phyloP scores from a whole-genome alignment of 2,797 vertebrate genomes.

The Enteromius treurensis region DNA sequence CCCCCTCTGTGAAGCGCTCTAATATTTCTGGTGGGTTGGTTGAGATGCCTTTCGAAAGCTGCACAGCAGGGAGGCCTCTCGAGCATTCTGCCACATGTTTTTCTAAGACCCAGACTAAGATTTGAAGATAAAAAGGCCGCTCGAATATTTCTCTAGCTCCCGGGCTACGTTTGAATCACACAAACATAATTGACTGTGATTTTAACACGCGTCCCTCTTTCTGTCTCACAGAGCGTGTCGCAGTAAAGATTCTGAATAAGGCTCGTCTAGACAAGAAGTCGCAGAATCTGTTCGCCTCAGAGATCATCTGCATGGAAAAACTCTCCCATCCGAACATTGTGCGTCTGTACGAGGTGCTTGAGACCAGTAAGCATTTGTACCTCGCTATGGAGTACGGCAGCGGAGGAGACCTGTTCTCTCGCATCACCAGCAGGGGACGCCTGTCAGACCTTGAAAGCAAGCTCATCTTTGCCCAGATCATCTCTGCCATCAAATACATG shows the following conservation, averaged over 20 bases:
- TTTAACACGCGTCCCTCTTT: not conserved
- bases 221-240: constrained; percentile 75
- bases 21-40: constrained; percentile 39
- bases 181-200: not conserved
- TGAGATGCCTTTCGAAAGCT: constrained; percentile 42
- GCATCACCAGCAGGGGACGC: constrained; percentile 76
- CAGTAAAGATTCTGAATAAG: constrained; percentile 81
- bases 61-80: constrained; percentile 9
- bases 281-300: constrained; percentile 64
- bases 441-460: constrained; percentile 77
- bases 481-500: constrained; percentile 82
- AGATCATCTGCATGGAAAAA: constrained; percentile 81
- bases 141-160: not conserved
- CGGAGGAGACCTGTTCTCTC: constrained; percentile 79
- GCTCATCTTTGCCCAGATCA: constrained; percentile 77
- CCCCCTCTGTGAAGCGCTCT: constrained; percentile 49
- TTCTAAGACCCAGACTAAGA: constrained; percentile 53
- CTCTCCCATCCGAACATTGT: constrained; percentile 81
- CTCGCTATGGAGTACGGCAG: constrained; percentile 82
- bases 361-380: constrained; percentile 75
- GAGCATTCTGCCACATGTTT: constrained; percentile 43
- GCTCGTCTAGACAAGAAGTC: constrained; percentile 68
- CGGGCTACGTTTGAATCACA: not conserved
- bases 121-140: not conserved
- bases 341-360: constrained; percentile 81